Evolutionary conservation across 1,140 invertebrate genomes (phyloP), one percentile per base, ranked within the genome.

Genomic region (Centruroides sculpturatus): DNA sequence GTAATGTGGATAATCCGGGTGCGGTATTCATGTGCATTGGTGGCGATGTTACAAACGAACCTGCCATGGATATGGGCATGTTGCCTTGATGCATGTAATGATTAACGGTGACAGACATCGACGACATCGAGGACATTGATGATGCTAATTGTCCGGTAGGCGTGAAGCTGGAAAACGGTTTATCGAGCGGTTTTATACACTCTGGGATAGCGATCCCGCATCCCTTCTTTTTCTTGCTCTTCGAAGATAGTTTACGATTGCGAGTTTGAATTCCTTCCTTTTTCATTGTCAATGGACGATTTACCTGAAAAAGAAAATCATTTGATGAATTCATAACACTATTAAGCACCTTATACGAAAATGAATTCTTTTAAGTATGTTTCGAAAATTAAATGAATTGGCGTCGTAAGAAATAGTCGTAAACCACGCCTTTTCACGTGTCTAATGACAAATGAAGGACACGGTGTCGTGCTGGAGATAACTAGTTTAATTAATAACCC

Each of bases 221-320:
- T 50, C 64, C 64, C 63, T 63, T 65, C 80, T 92, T 93, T 83
- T 94, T 94, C 80, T 93, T 93, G 69, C 89, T 92, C 76, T 94
- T 93, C 58, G 89, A 91, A 66, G 88, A 91, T 12, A 95, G 68
- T 54, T 77, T 78, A 56, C 77, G 65, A 67, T 78, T 78, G 49
- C 77, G 63, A 4, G 77, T 78, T 66, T 78, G 77, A 55, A 78
- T 78, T 9, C 75, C 76, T 63, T 78, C 77, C 66, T 78, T 78
- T 65, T 77, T 76, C 77, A 78, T 78, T 12, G 77, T 75, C 50
- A 77, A 68, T 50, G 77, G 77, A 56, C 77, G 70, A 67, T 76
- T 75, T n/a, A 78, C 76, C 77, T 78, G 69, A 80, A 82, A 69
- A 78, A 75, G 74, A 68, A 66, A 71, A 6, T 36, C 8, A 6